Evolutionary conservation across 2,113 vertebrate species (phyloP).

Genomic region (Setophaga petechia): DNA sequence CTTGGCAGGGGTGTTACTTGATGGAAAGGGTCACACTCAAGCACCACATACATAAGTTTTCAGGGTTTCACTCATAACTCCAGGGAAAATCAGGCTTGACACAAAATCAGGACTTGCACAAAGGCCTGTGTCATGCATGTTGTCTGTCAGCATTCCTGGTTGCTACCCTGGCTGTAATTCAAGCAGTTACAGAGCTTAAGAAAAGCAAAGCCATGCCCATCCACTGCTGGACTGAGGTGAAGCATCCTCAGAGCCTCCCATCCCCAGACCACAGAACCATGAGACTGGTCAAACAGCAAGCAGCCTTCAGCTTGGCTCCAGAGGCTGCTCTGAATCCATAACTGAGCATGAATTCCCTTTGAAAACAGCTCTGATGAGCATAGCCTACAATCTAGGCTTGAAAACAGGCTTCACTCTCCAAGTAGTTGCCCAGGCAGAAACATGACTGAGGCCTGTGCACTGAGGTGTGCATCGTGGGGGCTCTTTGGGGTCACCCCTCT

Average conservation of each 20-base stretch:
- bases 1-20: not conserved
- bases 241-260: not conserved
- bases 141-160: not conserved
- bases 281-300: not conserved
- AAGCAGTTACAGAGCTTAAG: not conserved
- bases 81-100: not conserved
- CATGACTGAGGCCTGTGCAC: not conserved
- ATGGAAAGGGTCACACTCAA: not conserved
- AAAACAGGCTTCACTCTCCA: not conserved
- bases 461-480: not conserved
- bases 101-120: not conserved
- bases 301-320: not conserved
- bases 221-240: not conserved
- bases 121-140: not conserved
- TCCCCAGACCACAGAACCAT: not conserved
- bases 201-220: not conserved
- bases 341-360: not conserved
- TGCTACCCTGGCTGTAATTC: not conserved
- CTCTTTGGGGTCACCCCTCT: not conserved
- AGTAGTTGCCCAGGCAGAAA: not conserved
- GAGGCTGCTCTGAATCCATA: not conserved
- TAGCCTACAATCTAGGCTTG: not conserved
- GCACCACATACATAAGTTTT: rapidly evolving
- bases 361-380: not conserved
- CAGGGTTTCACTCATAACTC: not conserved